phyloP scores from a whole-genome alignment of 35 echinoderm and acorn worm genomes.

The Hemicentrotus pulcherrimus region DNA sequence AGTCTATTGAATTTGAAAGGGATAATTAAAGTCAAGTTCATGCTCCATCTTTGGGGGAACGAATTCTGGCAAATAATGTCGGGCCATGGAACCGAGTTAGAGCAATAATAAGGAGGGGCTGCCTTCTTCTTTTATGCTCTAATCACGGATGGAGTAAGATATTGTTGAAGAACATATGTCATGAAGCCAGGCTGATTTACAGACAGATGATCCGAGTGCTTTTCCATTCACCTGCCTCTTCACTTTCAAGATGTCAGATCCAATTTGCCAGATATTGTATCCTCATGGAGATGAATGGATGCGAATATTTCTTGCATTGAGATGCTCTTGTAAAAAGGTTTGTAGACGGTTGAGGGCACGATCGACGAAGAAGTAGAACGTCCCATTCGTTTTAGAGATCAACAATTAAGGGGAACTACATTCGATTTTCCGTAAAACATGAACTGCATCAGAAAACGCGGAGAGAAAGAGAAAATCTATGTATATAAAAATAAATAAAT shows the following conservation, averaged over 20 bases:
- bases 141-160: neutral
- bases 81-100: neutral
- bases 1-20: neutral
- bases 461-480: neutral
- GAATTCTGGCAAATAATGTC: neutral
- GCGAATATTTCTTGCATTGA: neutral
- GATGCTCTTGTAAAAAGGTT: neutral
- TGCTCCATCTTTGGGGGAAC: neutral
- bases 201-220: slow-evolving; percentile 8
- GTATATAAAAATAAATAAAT: neutral
- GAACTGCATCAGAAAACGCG: neutral
- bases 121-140: neutral
- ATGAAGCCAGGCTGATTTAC: neutral
- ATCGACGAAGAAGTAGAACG: neutral
- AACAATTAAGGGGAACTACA: neutral
- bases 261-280: slow-evolving; percentile 13
- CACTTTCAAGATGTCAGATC: slow-evolving; percentile 11
- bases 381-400: neutral
- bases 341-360: neutral
- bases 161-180: neutral
- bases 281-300: slow-evolving; percentile 10
- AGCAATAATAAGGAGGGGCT: neutral
- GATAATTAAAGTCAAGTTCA: slow-evolving; percentile 14
- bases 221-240: slow-evolving; percentile 17
- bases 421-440: neutral